phyloP scores from a whole-genome alignment of 2,888 invertebrate genomes.

The Eupithecia centaureata region DNA sequence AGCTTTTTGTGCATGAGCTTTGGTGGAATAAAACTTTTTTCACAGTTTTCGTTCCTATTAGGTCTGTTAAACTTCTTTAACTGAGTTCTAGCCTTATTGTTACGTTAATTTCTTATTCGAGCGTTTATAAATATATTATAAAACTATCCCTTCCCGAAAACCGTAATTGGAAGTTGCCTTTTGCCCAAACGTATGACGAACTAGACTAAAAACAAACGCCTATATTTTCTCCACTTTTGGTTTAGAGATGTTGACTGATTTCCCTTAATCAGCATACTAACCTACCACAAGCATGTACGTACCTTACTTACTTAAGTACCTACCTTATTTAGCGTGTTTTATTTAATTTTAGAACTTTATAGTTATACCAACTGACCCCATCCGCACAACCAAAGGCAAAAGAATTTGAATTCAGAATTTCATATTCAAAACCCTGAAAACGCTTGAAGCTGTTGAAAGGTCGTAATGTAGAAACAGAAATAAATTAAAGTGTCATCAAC shows the following conservation, averaged over 20 bases:
- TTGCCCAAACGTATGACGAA: too few relatives aligned
- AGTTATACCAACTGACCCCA: too few relatives aligned
- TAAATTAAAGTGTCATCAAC: slow-evolving; percentile 6
- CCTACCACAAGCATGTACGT: too few relatives aligned
- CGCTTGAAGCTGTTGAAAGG: background rate
- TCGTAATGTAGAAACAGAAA: slow-evolving; percentile 3
- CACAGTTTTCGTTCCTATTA: background rate
- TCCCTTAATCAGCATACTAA: too few relatives aligned
- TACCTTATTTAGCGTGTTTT: too few relatives aligned
- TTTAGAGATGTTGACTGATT: too few relatives aligned
- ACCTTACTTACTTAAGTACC: too few relatives aligned
- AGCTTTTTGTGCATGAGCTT: slow-evolving; percentile 1
- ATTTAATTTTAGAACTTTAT: too few relatives aligned
- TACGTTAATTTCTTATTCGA: background rate
- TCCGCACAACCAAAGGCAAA: too few relatives aligned
- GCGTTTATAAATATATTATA: background rate
- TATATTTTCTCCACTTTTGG: too few relatives aligned
- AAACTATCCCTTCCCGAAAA: background rate
- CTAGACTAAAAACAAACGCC: too few relatives aligned
- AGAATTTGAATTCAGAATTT: background rate
- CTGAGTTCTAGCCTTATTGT: background rate
- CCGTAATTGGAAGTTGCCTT: too few relatives aligned
- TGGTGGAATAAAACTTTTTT: background rate
- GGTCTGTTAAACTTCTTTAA: background rate
- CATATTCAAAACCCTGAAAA: background rate